Evolutionary conservation across 2,797 vertebrate species (phyloP).

Genomic region (Limosa lapponica): DNA sequence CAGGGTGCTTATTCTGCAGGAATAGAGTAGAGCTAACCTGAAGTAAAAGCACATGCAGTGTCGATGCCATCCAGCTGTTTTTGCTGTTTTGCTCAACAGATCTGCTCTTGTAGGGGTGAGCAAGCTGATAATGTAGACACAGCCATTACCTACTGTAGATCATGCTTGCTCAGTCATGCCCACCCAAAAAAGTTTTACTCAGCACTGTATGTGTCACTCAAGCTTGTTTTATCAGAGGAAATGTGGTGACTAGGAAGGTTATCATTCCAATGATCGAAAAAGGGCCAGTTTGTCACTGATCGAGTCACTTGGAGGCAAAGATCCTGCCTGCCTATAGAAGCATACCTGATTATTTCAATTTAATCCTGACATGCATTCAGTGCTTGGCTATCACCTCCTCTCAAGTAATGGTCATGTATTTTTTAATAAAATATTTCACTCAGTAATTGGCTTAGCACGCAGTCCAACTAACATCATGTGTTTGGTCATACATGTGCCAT

Average conservation of each 20-base stretch:
- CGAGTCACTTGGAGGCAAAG: background rate
- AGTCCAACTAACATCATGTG: accelerated
- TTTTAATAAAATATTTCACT: background rate
- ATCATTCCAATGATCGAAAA: background rate
- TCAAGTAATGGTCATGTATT: background rate
- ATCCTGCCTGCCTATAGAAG: background rate
- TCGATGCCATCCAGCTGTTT: background rate
- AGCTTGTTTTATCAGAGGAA: background rate
- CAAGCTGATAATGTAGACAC: background rate
- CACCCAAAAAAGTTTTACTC: background rate
- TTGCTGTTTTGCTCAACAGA: background rate
- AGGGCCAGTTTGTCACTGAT: background rate
- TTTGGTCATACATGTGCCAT: accelerated
- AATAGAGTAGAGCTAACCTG: background rate
- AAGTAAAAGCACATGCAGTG: background rate
- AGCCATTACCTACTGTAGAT: background rate
- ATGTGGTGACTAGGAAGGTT: background rate
- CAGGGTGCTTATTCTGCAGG: background rate
- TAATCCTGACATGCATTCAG: background rate
- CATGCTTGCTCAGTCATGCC: background rate
- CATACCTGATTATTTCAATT: background rate
- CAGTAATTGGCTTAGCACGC: background rate
- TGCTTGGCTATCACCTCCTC: background rate
- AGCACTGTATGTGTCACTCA: background rate
- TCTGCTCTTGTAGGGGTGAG: background rate